Evolutionary conservation across 2,113 vertebrate genomes (phyloP).

Genomic region (Lonchura striata): DNA sequence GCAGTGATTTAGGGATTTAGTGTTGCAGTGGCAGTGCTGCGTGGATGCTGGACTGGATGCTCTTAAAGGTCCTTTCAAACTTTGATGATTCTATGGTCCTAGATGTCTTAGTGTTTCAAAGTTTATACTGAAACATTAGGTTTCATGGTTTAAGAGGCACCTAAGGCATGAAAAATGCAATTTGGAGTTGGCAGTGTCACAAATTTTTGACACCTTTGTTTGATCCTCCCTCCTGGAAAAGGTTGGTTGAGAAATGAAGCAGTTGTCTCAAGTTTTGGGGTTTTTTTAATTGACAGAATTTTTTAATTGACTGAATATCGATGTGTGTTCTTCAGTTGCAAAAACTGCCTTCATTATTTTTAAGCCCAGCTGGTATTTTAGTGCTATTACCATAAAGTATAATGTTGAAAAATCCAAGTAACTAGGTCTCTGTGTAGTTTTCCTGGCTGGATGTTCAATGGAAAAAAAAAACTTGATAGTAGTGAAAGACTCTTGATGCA

Average conservation of each 20-base stretch:
- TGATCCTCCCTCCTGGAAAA: not conserved
- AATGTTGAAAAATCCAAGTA: not conserved
- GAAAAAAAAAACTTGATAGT: not conserved
- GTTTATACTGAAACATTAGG: accelerated
- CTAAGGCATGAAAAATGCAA: not conserved
- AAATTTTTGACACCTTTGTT: not conserved
- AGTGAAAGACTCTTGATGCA: not conserved
- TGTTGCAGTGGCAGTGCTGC: not conserved
- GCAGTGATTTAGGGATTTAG: not conserved
- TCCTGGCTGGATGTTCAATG: not conserved
- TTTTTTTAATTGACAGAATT: accelerated
- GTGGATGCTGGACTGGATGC: not conserved
- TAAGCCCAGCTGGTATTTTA: not conserved
- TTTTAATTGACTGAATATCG: not conserved
- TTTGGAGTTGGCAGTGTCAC: not conserved
- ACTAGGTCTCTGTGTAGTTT: accelerated
- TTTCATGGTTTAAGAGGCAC: accelerated
- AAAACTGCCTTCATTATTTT: not conserved
- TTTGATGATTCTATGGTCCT: not conserved
- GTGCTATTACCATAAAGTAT: not conserved
- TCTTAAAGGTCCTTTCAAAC: not conserved
- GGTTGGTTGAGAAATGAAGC: accelerated
- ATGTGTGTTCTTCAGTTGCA: not conserved
- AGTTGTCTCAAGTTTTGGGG: accelerated
- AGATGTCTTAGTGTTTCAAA: not conserved